Conservation (phyloP, 1,140 invertebrate species). For the Scylla paramamosain region DNA sequence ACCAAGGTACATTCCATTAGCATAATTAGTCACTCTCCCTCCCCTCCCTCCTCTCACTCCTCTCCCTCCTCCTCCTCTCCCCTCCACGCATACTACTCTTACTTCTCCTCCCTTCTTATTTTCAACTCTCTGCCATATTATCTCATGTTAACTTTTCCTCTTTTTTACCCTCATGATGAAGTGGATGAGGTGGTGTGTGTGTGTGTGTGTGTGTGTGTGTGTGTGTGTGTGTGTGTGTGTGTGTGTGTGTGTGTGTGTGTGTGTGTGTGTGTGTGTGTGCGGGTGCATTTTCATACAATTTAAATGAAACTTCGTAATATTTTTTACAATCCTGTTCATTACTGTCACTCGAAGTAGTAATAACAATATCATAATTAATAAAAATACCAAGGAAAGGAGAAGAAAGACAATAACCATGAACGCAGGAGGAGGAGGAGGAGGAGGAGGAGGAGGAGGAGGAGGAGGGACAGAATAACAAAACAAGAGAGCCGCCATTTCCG, state of each 20-base stretch:
- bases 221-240: constrained; percentile 1
- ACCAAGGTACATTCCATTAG: neutral
- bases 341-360: neutral
- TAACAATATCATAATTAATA: neutral
- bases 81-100: neutral
- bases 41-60: neutral
- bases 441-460: neutral
- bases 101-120: too few species aligned
- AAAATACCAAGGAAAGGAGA: neutral
- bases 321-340: too few species aligned
- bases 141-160: neutral
- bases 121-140: neutral
- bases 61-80: neutral
- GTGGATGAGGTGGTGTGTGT: neutral
- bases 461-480: neutral
- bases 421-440: neutral
- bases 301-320: too few species aligned
- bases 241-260: neutral
- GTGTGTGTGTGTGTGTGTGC: too few species aligned
- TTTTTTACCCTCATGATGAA: neutral
- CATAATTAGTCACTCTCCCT: constrained; percentile 9
- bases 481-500: neutral
- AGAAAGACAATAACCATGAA: neutral
- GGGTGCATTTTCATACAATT: neutral
- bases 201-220: constrained; percentile 20